Evolutionary conservation across 2,113 vertebrate species (phyloP), one percentile per base, ranked within the genome.

Genomic region (Seriola rivoliana): DNA sequence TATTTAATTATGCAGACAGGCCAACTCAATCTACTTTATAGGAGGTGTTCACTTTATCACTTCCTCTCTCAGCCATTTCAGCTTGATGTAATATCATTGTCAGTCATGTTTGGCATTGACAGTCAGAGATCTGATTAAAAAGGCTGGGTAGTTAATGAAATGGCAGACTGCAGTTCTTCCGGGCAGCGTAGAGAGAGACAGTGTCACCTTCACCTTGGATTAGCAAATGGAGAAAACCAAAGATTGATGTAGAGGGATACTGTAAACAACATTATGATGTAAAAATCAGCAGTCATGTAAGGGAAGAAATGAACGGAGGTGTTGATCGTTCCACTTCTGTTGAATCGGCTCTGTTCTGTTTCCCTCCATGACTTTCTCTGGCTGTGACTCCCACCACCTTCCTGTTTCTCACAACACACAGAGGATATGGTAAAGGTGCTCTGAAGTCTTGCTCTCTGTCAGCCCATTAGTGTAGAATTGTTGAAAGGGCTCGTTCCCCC

Each of bases 391-490:
- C 58, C 70, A 65, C 50, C 36, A 21, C 19, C 42, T 23, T 73
- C 71, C 55, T 74, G 46, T 71, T 58, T 67, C 78, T 79, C 59
- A 62, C 64, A 17, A 50, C 13, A 40, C n/a, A 19, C 25, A 64
- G 62, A 48, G n/a, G 50, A 69, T 34, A 5, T 59, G 32, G 38
- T 60, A 36, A 67, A 81, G 62, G 78, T 78, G 71, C 57, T 80
- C 65, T 81, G 64, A 34, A 75, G 52, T 65, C 57, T 52, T 68
- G 25, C 55, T 59, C 38, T 80, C 50, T 63, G 55, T 81, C 64
- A 74, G 72, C 48, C 81, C 64, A 76, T 82, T 71, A 83, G 71
- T 67, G 80, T 14, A 75, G 46, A 85, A 25, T 40, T 42, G 75
- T 25, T 88, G 58, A 80, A 87, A 73, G 69, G 67, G 40, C 67